Base-by-base conservation (phyloP, 1,140 invertebrate genomes). In the Trichonephila clavata region DNA sequence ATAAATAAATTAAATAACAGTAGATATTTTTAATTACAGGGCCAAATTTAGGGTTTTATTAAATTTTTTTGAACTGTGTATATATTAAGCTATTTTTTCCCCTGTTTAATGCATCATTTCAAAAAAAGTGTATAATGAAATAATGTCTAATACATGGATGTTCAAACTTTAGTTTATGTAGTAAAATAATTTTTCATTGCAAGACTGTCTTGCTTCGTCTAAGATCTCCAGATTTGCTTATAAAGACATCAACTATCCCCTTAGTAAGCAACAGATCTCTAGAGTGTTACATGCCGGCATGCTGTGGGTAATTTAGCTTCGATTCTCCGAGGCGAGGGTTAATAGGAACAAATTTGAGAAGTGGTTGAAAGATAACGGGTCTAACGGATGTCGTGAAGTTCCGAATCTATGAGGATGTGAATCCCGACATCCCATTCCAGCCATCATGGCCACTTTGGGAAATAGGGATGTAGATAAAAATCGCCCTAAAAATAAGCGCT, bases 401-500 rank as follows among this genome's bases (percentile, higher is more conserved):
- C 68, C 68, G 43, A 80, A 80, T 80, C 71, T 50, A 57, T 18
- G 71, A n/a, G 88, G 88, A 90, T 90, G 88, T n/a, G 57, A 50
- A 71, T 24, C 39, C 24, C 59, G 57, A 59, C 57, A 43, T 77
- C 63, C 50, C 71, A 68, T 80, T 80, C n/a, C 6, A 27, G 43
- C 71, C 27, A 60, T 68, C 88, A 90, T 90, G 63, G 27, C 88
- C 27, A 60, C 59, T 86, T 59, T 32, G 59, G 59, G 59, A 14
- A 59, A n/a, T 32, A 80, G 71, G 59, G 50, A 63, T 63, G 20
- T 39, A 39, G 86, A 87, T 63, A 87, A 61, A 87, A 87, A 87
- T 50, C 81, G 80, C 68, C 88, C 88, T 90, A 90, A 90, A 90
- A 90, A 90, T 90, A 90, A 90, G 71, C 57, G 50, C 68, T 90